Conservation (phyloP, 2,113 vertebrate species). For the Cricetomys ansorgei region DNA sequence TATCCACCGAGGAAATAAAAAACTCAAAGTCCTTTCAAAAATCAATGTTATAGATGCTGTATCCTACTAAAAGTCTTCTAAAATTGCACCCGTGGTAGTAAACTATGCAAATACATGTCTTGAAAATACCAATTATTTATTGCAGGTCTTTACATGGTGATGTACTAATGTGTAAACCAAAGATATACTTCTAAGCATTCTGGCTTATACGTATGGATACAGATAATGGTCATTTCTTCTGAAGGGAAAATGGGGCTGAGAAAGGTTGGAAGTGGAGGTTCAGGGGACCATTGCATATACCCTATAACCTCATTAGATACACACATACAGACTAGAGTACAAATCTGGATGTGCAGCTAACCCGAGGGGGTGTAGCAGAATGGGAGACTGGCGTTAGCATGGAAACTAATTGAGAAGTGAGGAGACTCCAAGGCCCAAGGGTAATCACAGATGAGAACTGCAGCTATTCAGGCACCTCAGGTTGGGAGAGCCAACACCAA, state of each 20-base stretch:
- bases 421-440: neutral
- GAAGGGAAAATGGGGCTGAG: neutral
- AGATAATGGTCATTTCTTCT: neutral
- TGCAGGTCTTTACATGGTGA: neutral
- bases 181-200: neutral
- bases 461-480: neutral
- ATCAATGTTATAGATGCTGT: neutral
- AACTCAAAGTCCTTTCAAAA: neutral
- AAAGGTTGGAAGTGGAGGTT: neutral
- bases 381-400: neutral
- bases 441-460: neutral
- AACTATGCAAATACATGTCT: neutral
- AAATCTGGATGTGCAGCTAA: fast-evolving
- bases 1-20: neutral
- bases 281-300: no score
- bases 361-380: fast-evolving
- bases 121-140: neutral
- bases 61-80: neutral
- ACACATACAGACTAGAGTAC: neutral
- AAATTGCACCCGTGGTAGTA: neutral
- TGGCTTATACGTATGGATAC: neutral
- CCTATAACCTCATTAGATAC: neutral
- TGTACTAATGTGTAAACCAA: neutral
- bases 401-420: neutral
- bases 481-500: neutral